Evolutionary conservation across 2,113 vertebrate species (phyloP).

Genomic region (Elaphurus davidianus): DNA sequence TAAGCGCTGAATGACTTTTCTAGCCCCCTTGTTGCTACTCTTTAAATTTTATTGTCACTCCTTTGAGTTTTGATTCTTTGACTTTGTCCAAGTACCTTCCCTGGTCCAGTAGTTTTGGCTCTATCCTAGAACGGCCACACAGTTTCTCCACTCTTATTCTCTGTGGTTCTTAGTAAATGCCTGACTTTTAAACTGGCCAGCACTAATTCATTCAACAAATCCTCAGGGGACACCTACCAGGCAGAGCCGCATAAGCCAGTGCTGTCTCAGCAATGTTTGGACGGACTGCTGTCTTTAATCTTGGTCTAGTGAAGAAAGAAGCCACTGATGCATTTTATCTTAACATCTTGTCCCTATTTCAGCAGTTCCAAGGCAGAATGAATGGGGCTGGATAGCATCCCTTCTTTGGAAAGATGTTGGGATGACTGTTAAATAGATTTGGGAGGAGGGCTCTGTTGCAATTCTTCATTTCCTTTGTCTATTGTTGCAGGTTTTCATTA

Average conservation of each 20-base stretch:
- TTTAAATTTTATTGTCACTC: neutral
- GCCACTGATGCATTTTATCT: constrained; percentile 25
- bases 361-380: constrained; percentile 6
- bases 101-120: neutral
- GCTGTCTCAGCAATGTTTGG: neutral
- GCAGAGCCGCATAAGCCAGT: neutral
- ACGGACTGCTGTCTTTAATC: neutral
- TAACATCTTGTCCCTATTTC: constrained; percentile 48
- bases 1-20: neutral
- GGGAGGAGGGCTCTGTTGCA: constrained; percentile 23
- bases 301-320: constrained; percentile 29
- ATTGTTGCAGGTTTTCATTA: constrained; percentile 72
- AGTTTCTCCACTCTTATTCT: neutral
- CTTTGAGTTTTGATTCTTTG: neutral
- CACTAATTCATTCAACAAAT: neutral
- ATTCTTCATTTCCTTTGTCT: constrained; percentile 70
- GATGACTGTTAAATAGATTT: constrained; percentile 56
- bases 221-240: neutral
- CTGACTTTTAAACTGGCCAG: neutral
- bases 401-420: constrained; percentile 14
- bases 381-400: neutral
- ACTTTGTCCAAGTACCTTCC: neutral
- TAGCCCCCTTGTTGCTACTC: neutral
- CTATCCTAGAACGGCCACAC: neutral
- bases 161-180: neutral